Base-by-base conservation (phyloP, 2,888 invertebrate species). In the Masnerella sp. region DNA sequence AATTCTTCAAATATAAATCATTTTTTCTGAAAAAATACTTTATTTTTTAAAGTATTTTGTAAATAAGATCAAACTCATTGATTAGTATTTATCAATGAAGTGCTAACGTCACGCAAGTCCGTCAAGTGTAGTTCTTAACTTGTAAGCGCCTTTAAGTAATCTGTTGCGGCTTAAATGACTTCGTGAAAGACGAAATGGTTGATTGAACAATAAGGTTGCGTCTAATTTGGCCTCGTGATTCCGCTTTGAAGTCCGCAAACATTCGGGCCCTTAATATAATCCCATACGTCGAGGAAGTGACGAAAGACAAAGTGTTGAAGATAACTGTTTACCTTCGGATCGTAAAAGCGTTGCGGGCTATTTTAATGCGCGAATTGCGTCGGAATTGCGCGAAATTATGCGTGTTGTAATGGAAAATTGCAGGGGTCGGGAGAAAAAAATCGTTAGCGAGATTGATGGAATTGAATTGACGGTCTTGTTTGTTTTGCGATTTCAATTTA, bases 121-220 rank as follows among this genome's bases (percentile, higher is more conserved):
- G 45, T 42, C 22, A 58, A 43, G 56, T 58, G 56, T 43, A 58
- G 34, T 58, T 45, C 38, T 59, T 28, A 17, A 28, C 47, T 25
- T 36, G 15, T 47, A 59, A 59, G 36, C 18, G 34, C 28, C 47
- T 47, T 49, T 40, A 11, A 47, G 17, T 28, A 40, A 49, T 49
- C 49, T 40, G 30, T 30, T 49, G 30, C 18, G 20, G 20, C 25
- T 61, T 18, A 49, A 61, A 49, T 18, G 47, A 49, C 47, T 61
- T 40, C 38, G 30, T 38, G 11, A 36, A 45, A 49, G 38, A 49
- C 5, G 61, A 61, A 49, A 47, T n/a, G 47, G 38, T 30, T 49
- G 49, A 61, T 49, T 61, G 49, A 61, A 61, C 61, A 61, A 61
- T 49, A 40, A 61, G 36, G 49, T 61, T 47, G 30, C 12, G 59